Base-by-base conservation (phyloP, 2,113 vertebrate species). In the Notarius lentiginosus region DNA sequence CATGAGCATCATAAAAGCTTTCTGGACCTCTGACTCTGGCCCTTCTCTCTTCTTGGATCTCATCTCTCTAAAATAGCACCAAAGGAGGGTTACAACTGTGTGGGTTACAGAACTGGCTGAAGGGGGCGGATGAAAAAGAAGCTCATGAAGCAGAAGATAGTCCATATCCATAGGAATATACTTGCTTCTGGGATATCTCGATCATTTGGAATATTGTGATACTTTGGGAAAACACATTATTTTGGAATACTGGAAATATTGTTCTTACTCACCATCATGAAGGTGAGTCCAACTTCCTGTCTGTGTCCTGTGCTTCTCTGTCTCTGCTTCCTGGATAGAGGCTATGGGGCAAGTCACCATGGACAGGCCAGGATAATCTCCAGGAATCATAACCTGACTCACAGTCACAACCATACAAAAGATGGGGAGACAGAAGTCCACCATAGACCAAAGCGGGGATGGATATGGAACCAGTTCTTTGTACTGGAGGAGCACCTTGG, bases 401-500 rank as follows among this genome's bases (percentile, higher is more conserved):
- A 82, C n/a, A 82, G 22, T 76, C 89, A 88, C 76, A 99, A 99
- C 91, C 97, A 97, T 94, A 99, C 96, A 88, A 97, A 95, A 90
- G 97, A 97, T 75, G 96, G 96, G 0, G 97, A 99, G 95, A 98
- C 96, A 17, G 98, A 99, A 96, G 96, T 99, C 22, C 98, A 99
- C 93, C 98, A 99, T 93, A 96, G 98, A 87, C 98, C 98, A 24
- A 99, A 99, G 91, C 96, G 98, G 5, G 98, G 98, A 94, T 99
- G 98, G 98, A 99, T 99, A 89, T 99, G 98, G 98, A 99, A 99
- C 94, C 98, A 99, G 94, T 99, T 99, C 97, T 99, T 99, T 96
- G 98, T 99, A 97, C 97, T 99, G 97, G 98, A 99, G 97, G 98
- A 99, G 94, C 98, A 99, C 87, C 96, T 99, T 93, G 98, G 98